Percentiles rank a stretch among this genome's conserved stretches.
phyloP scores from a whole-genome alignment of 2,113 vertebrate species.

The Myiagra hebetior region DNA sequence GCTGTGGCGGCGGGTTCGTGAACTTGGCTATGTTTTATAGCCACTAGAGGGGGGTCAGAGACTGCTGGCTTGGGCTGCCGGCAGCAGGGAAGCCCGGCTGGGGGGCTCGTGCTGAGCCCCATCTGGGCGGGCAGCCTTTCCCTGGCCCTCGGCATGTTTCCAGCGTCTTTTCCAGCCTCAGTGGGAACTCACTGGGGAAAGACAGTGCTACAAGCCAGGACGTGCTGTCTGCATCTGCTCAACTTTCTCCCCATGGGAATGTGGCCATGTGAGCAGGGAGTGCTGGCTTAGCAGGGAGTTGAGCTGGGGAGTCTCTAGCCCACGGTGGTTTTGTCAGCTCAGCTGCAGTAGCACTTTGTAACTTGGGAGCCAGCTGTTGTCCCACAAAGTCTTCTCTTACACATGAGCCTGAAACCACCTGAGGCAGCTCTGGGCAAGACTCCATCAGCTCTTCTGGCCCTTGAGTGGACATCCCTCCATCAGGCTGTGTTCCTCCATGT shows the following conservation, averaged over 20 bases:
- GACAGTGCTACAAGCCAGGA: background rate
- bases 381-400: background rate
- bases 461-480: background rate
- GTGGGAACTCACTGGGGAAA: background rate
- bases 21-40: slow-evolving; percentile 61
- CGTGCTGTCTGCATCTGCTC: background rate
- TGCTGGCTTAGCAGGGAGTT: background rate
- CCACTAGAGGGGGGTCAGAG: slow-evolving; percentile 62
- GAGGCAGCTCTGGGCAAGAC: background rate
- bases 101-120: background rate
- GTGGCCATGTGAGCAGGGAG: rapidly evolving
- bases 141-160: background rate
- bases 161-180: background rate
- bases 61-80: slow-evolving; percentile 36
- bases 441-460: background rate
- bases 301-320: background rate
- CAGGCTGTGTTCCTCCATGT: rapidly evolving
- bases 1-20: background rate
- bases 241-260: rapidly evolving
- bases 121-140: background rate
- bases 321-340: background rate
- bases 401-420: background rate
- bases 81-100: background rate
- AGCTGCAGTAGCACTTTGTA: background rate
- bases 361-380: background rate